A percentile compares a stretch with the other conserved stretches of the same genome.
Evolutionary conservation across 2,113 vertebrate genomes (phyloP).

Genomic region (Muntiacus reevesi): DNA sequence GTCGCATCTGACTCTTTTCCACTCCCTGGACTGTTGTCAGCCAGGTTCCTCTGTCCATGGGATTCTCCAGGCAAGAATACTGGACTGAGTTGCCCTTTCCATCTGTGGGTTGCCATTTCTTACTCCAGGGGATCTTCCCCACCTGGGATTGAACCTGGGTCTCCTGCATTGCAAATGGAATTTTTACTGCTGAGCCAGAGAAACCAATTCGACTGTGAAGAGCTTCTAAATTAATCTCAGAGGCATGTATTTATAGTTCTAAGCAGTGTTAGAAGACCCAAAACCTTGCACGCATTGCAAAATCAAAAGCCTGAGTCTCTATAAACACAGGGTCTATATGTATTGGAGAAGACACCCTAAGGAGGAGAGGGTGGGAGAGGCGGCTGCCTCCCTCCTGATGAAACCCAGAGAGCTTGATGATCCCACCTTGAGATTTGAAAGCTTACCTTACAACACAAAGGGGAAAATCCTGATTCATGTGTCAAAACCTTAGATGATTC

Average conservation of each 20-base stretch:
- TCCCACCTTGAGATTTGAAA: background rate
- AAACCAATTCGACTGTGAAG: background rate
- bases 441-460: background rate
- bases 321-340: background rate
- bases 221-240: background rate
- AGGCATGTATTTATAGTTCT: background rate
- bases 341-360: background rate
- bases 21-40: background rate
- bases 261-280: background rate
- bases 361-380: background rate
- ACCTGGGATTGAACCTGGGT: background rate
- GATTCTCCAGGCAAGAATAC: background rate
- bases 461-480: background rate
- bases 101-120: background rate
- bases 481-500: slow-evolving; percentile 35
- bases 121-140: background rate
- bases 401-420: background rate
- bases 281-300: background rate
- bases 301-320: background rate
- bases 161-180: background rate
- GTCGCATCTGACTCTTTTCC: background rate
- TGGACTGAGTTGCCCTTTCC: background rate
- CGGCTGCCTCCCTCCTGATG: background rate
- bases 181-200: background rate
- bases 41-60: background rate